A percentile compares a stretch with the other conserved stretches of the same genome.
Conservation (phyloP, 2,888 invertebrate genomes). For the Diarsia rubi region DNA sequence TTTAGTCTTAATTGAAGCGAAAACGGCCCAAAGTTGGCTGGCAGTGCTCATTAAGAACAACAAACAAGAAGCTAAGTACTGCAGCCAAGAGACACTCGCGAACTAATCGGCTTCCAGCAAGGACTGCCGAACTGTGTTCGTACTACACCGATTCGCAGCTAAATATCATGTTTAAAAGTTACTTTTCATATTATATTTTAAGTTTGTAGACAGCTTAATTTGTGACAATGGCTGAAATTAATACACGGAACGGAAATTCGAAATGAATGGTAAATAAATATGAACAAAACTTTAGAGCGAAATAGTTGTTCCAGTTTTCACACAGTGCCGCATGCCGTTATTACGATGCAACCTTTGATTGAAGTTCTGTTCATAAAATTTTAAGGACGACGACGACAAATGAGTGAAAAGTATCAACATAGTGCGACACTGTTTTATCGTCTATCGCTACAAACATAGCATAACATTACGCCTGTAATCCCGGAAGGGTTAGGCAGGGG, state of each 20-base stretch:
- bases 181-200: constrained; percentile 46
- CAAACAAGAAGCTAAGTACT: constrained; percentile 89
- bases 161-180: constrained; percentile 69
- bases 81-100: constrained; percentile 76
- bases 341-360: background rate
- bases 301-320: background rate
- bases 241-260: constrained; percentile 2
- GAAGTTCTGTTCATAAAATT: constrained; percentile 10
- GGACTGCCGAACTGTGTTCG: constrained; percentile 71
- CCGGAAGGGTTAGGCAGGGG: no score
- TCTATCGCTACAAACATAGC: background rate
- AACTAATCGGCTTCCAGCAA: constrained; percentile 87
- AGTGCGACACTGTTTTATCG: background rate
- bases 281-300: background rate
- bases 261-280: constrained; percentile 15
- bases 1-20: constrained; percentile 89
- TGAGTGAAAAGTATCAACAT: background rate
- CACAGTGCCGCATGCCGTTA: background rate
- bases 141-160: constrained; percentile 69
- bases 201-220: constrained; percentile 30
- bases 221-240: constrained; percentile 5
- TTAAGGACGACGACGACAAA: constrained; percentile 1
- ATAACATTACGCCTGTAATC: no score
- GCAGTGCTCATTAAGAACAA: constrained; percentile 89
- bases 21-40: constrained; percentile 87